phyloP scores from a whole-genome alignment of 23 tunicate species.

The Clavelina lepadiformis region DNA sequence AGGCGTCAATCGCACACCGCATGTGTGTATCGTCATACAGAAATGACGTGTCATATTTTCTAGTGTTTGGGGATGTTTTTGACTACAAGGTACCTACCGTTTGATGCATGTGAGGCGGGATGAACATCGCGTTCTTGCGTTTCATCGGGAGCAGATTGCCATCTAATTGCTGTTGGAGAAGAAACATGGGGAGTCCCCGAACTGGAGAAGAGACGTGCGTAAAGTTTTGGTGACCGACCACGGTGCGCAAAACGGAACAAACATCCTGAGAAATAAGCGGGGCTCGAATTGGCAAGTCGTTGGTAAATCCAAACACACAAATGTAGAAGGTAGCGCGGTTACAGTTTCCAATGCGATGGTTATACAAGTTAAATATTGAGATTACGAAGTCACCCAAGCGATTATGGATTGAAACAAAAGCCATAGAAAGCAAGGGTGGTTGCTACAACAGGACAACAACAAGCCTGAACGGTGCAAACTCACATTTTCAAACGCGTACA shows the following conservation, averaged over 20 bases:
- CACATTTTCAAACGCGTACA: conserved; percentile 91
- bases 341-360: no score
- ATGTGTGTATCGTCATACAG: no score
- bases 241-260: conserved; percentile 11
- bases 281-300: neutral
- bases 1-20: no score
- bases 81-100: conserved; percentile 32
- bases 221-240: conserved; percentile 46
- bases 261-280: conserved; percentile 32
- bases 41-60: no score
- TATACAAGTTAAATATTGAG: no score
- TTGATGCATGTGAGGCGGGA: conserved; percentile 89
- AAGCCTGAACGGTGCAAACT: neutral
- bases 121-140: conserved; percentile 49
- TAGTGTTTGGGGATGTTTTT: neutral
- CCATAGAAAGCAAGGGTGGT: neutral
- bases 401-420: no score
- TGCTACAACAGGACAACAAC: neutral
- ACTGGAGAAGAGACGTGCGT: conserved; percentile 53
- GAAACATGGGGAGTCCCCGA: conserved; percentile 72
- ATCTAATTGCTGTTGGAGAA: conserved; percentile 59
- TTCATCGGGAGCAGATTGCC: conserved; percentile 42
- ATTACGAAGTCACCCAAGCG: no score
- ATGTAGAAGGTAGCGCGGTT: no score
- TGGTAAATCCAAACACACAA: no score